phyloP scores from a whole-genome alignment of 2,797 vertebrate genomes.

The Gymnothorax javanicus region DNA sequence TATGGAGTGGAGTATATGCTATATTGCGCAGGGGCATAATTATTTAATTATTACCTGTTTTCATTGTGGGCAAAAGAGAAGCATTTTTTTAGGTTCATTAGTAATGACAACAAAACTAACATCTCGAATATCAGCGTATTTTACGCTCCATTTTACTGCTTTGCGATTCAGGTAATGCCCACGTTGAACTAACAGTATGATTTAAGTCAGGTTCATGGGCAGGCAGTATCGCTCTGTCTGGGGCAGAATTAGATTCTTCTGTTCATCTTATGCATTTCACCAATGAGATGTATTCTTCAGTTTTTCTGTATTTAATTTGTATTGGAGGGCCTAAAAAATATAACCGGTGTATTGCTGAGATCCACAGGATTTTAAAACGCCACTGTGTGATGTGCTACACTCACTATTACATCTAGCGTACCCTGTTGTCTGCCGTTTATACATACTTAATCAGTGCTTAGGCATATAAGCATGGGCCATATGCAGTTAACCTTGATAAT shows the following conservation, averaged over 20 bases:
- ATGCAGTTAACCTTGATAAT: neutral
- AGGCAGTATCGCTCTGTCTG: neutral
- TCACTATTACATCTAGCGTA: neutral
- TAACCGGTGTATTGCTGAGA: neutral
- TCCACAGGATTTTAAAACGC: neutral
- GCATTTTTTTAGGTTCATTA: slow-evolving; percentile 26
- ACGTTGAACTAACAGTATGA: neutral
- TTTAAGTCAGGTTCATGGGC: neutral
- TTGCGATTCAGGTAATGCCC: neutral
- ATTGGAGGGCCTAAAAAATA: neutral
- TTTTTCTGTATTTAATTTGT: no score
- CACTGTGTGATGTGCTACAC: neutral
- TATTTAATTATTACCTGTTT: slow-evolving; percentile 27
- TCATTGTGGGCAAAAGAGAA: slow-evolving; percentile 24
- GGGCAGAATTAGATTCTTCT: neutral
- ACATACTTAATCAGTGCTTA: neutral
- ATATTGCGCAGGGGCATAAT: slow-evolving; percentile 25
- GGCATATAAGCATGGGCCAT: neutral
- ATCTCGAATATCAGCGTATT: slow-evolving; percentile 30
- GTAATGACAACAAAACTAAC: slow-evolving; percentile 23
- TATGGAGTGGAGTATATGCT: slow-evolving; percentile 10
- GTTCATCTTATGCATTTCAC: neutral
- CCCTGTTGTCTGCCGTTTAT: neutral
- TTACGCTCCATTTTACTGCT: slow-evolving; percentile 9
- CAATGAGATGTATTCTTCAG: neutral